Conservation (phyloP, 1,140 invertebrate species). For the Fopius arisanus region DNA sequence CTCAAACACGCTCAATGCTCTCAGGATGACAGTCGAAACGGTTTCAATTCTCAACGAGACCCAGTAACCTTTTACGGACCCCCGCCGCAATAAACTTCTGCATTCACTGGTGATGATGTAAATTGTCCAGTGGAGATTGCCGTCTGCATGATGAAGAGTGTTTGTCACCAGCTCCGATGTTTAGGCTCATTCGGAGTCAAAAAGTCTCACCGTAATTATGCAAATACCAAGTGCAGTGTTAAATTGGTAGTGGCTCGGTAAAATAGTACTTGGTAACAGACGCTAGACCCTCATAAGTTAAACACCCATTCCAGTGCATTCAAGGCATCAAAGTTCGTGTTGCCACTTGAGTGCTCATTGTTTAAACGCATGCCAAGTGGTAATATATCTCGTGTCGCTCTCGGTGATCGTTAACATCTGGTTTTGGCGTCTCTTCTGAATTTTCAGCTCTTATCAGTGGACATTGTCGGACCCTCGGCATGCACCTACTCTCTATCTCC, state of each 20-base stretch:
- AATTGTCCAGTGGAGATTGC: not conserved
- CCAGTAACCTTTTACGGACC: not conserved
- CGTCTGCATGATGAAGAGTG: not conserved
- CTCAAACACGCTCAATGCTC: not conserved
- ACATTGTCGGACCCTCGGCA: not conserved
- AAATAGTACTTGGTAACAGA: not conserved
- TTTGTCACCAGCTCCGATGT: not conserved
- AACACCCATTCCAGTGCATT: not conserved
- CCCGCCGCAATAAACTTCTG: not conserved
- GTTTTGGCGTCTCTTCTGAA: not conserved
- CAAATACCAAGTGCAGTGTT: not conserved
- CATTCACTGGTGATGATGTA: not conserved
- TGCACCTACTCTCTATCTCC: not conserved
- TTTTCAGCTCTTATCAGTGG: not conserved
- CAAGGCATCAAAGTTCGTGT: not conserved
- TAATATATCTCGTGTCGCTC: not conserved
- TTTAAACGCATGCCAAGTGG: not conserved
- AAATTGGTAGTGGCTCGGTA: not conserved
- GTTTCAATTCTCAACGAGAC: not conserved
- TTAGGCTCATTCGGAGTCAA: not conserved
- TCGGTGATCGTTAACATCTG: not conserved
- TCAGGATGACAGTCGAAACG: not conserved
- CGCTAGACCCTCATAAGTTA: not conserved
- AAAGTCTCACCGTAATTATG: not conserved
- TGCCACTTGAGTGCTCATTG: not conserved